Percentiles rank a stretch among this genome's conserved stretches.
Conservation (phyloP, 2,797 vertebrate genomes). For the Gymnothorax reevesii region DNA sequence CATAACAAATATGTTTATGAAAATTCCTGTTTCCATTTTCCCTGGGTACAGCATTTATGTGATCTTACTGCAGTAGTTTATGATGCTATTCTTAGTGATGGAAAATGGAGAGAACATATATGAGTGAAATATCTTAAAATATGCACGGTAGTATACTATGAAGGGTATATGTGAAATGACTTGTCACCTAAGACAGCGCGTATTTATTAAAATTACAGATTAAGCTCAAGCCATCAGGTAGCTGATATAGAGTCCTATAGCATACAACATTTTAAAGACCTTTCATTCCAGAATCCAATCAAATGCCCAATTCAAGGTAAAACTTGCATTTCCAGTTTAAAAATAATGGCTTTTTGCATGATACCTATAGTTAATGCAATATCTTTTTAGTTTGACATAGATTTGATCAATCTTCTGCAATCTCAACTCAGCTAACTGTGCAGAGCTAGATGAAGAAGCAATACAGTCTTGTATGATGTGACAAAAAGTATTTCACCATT, state of each 20-base stretch:
- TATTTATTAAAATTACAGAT: no score
- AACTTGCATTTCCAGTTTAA: background rate
- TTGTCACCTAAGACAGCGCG: background rate
- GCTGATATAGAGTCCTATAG: background rate
- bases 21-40: background rate
- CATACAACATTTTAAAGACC: no score
- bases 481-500: no score
- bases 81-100: background rate
- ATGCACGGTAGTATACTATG: background rate
- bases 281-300: background rate
- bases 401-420: no score
- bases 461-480: background rate
- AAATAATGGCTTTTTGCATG: background rate
- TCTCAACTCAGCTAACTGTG: no score
- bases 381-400: background rate
- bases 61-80: background rate
- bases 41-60: background rate
- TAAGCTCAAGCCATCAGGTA: background rate
- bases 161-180: background rate
- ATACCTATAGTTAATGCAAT: background rate
- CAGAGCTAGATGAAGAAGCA: background rate
- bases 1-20: background rate
- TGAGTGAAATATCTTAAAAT: background rate
- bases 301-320: no score
- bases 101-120: no score